A percentile compares a stretch with the other conserved stretches of the same genome.
These are phyloP conservation scores for Andricus quercusramuli DNA, from an alignment of 2,888 invertebrate species.

Conservation along the genomic window DNA sequence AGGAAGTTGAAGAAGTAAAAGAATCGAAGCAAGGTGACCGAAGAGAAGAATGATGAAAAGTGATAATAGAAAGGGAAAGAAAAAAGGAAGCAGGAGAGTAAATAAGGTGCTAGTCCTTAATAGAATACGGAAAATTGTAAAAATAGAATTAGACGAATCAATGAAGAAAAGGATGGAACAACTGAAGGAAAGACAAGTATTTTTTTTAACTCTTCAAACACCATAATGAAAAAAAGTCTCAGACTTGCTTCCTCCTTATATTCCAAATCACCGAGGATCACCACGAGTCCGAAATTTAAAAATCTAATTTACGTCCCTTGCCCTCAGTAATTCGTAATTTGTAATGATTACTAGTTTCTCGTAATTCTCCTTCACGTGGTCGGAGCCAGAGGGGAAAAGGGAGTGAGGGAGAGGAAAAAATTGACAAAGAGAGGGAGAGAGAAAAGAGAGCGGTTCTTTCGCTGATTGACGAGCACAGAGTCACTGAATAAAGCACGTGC, in stretches of 20 bases:
- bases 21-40: no score
- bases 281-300: background rate
- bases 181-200: no score
- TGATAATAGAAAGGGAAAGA: no score
- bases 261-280: conserved; percentile 11
- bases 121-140: no score
- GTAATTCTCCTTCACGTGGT: background rate
- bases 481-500: conserved; percentile 76
- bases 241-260: background rate
- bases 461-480: conserved; percentile 76
- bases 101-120: no score
- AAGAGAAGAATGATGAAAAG: no score
- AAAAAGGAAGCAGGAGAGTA: no score
- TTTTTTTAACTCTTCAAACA: background rate
- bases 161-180: no score
- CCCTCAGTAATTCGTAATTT: conserved; percentile 27
- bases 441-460: conserved; percentile 61
- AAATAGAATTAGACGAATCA: no score
- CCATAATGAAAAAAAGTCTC: background rate
- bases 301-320: conserved; percentile 38
- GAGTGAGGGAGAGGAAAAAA: conserved; percentile 28
- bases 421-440: conserved; percentile 48
- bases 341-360: conserved; percentile 37
- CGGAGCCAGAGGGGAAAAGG: conserved; percentile 28
- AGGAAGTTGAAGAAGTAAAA: no score